A percentile compares a stretch with the other conserved stretches of the same genome.
Conservation (phyloP, 2,113 vertebrate species). For the Hypanus sabinus region DNA sequence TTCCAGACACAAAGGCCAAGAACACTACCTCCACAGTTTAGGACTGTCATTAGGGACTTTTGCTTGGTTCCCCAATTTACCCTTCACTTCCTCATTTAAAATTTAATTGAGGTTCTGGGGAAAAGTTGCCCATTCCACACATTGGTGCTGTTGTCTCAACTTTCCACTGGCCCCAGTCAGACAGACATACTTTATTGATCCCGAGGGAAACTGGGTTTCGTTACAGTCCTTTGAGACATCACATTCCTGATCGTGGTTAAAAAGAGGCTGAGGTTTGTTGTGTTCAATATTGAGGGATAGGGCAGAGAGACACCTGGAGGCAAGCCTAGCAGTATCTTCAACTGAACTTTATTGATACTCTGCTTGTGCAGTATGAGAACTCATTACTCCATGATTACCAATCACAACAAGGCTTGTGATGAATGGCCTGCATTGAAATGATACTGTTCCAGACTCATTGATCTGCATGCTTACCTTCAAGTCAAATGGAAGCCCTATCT, state of each 20-base stretch:
- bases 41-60: not conserved
- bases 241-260: not conserved
- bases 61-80: not conserved
- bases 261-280: not conserved
- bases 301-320: too few relatives aligned
- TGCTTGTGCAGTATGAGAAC: too few relatives aligned
- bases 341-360: too few relatives aligned
- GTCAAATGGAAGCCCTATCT: not conserved
- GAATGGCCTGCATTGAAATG: not conserved
- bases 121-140: too few relatives aligned
- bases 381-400: too few relatives aligned
- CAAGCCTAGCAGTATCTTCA: too few relatives aligned
- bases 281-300: too few relatives aligned
- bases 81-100: not conserved
- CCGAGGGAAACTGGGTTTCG: too few relatives aligned
- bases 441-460: not conserved
- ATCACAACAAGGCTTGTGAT: not conserved
- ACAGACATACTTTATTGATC: too few relatives aligned
- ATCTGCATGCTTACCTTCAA: not conserved
- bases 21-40: not conserved
- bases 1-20: not conserved
- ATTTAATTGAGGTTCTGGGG: not conserved
- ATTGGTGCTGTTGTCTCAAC: not conserved
- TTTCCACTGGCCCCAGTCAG: not conserved
- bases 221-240: not conserved